Percentiles rank a stretch among this genome's conserved stretches.
These are phyloP conservation scores for Hippocampus kuda DNA, from an alignment of 2,797 vertebrate genomes.

Conservation along the genomic window DNA sequence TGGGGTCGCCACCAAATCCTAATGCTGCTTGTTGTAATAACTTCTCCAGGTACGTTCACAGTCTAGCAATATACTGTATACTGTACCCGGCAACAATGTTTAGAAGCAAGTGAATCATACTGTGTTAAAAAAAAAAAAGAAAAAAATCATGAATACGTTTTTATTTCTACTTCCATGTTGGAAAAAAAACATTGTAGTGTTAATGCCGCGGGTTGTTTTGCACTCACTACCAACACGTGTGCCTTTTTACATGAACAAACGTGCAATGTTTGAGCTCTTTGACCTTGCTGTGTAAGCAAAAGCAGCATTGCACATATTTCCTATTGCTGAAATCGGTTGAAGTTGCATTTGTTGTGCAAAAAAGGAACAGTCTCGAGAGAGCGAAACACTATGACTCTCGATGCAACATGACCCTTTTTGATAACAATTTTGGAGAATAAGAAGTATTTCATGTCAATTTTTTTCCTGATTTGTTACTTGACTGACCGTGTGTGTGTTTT, in stretches of 20 bases:
- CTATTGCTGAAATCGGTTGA: constrained; percentile 35
- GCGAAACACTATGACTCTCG: constrained; percentile 56
- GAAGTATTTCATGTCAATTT: constrained; percentile 41
- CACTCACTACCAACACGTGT: constrained; percentile 58
- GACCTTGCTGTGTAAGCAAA: constrained; percentile 48
- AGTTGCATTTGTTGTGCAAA: constrained; percentile 28
- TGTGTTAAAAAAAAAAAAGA: constrained; percentile 12
- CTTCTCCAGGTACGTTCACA: constrained; percentile 41
- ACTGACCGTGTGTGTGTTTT: constrained; percentile 40
- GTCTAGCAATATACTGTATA: constrained; percentile 51
- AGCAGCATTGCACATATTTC: constrained; percentile 67
- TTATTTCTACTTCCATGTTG: constrained; percentile 14
- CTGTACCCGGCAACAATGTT: constrained; percentile 45
- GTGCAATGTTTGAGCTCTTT: constrained; percentile 19
- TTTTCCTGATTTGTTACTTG: constrained; percentile 58
- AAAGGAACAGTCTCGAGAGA: constrained; percentile 19
- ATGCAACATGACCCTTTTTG: constrained; percentile 47
- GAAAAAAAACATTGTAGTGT: constrained; percentile 52
- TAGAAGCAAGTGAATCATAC: constrained; percentile 6
- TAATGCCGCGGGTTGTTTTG: constrained; percentile 47
- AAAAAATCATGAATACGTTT: neutral
- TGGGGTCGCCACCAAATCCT: constrained; percentile 42
- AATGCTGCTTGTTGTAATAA: constrained; percentile 40
- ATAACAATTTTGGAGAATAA: constrained; percentile 51
- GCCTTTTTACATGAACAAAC: constrained; percentile 70